These are phyloP conservation scores for Solenopsis fugax DNA, from an alignment of 1,140 invertebrate genomes.

Conservation along the genomic window DNA sequence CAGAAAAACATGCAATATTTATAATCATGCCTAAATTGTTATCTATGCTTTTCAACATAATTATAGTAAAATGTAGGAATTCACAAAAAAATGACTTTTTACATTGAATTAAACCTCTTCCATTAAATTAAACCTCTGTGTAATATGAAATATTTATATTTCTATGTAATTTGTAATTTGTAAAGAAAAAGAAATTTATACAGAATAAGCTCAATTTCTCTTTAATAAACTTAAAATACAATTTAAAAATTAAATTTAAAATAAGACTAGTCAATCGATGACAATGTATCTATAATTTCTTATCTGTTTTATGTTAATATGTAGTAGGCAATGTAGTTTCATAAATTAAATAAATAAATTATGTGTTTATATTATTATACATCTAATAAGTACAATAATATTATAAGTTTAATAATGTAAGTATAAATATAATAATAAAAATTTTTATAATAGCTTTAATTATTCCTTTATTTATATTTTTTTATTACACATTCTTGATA, in stretches of 20 bases:
- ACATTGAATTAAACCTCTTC: too few relatives aligned
- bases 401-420: too few relatives aligned
- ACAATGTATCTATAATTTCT: not conserved
- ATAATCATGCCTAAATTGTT: not conserved
- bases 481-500: not conserved
- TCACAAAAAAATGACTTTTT: not conserved
- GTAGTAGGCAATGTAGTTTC: not conserved
- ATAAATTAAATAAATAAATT: not conserved
- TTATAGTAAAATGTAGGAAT: not conserved
- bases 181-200: not conserved
- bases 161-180: not conserved
- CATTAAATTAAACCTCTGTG: not conserved
- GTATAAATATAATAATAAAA: not conserved
- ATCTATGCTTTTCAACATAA: not conserved
- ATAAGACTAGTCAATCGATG: not conserved
- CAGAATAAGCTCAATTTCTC: not conserved
- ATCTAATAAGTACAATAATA: not conserved
- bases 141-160: not conserved
- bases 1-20: not conserved
- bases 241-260: too few relatives aligned
- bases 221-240: not conserved
- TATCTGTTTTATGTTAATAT: not conserved
- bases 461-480: not conserved
- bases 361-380: not conserved
- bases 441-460: not conserved